Base-by-base conservation (phyloP, 2,113 vertebrate genomes). In the Hucho hucho region DNA sequence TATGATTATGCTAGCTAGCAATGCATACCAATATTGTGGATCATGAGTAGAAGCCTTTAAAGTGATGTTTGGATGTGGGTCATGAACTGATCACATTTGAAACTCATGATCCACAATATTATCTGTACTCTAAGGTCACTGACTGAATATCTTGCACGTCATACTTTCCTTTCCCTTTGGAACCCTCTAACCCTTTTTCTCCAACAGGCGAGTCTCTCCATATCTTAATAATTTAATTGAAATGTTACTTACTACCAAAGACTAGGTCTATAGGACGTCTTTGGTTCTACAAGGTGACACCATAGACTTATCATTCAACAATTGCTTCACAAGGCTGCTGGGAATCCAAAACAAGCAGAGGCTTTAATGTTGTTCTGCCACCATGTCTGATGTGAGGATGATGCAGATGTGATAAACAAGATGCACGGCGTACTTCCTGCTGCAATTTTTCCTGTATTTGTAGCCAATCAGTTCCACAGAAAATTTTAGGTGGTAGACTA, bases 101-200 rank as follows among this genome's bases (percentile, higher is more conserved):
- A 80, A 70, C 75, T 73, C 75, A 70, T 83, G 78, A 78, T 63
- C 59, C 22, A 37, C 28, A 59, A 22, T 63, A 73, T 32, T 63
- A 29, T 59, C n/a, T 58, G 26, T 11, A 59, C 24, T 72, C 7
- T 18, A 29, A n/a, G 25, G 43, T 53, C 20, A 24, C 3, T 53
- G 26, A 66, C 58, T 69, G 6, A 24, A 72, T 20, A 56, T 56
- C 6, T 56, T 56, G 4, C 14, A 56, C 20, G 18, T 56, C 53
- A 61, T 9, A 24, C 0, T 3, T 61, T 61, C n/a, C 58, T 9
- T 61, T 16, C 13, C 16, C 4, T 6, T 56, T 14, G 13, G 20
- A 64, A 18, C 53, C 46, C 73, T 12, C 47, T 28, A 18, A 18
- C 58, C 53, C 32, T 32, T 67, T 28, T 2, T 53, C 49, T 18